Conservation (phyloP, 2,888 invertebrate species). For the Macrosoma leucophasiata region DNA sequence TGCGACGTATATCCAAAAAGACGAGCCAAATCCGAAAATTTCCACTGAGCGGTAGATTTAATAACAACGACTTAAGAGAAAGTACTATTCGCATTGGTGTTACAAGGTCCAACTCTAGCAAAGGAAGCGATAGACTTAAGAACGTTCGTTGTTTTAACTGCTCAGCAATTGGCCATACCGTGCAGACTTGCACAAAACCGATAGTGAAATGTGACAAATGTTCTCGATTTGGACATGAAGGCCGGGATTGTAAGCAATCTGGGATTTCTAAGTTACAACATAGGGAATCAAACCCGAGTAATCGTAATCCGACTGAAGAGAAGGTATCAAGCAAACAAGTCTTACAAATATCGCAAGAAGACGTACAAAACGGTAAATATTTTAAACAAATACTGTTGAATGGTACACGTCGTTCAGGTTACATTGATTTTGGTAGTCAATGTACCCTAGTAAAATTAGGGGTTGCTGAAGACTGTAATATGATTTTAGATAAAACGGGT, state of each 20-base stretch:
- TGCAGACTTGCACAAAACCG: constrained; percentile 4
- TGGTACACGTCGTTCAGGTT: constrained; percentile 3
- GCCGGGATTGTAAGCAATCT: background rate
- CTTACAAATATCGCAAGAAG: background rate
- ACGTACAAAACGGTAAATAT: constrained; percentile 12
- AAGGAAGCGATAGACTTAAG: background rate
- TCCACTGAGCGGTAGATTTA: background rate
- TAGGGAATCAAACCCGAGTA: background rate
- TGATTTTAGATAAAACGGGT: background rate
- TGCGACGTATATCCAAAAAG: constrained; percentile 8
- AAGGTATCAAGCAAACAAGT: background rate
- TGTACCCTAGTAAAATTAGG: constrained; percentile 12
- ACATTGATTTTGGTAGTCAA: constrained; percentile 21
- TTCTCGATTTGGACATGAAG: constrained; percentile 4
- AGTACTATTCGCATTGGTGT: background rate
- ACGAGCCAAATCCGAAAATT: background rate
- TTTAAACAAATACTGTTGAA: constrained; percentile 10
- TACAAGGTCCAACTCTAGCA: background rate
- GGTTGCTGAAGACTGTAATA: constrained; percentile 1
- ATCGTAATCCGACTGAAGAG: background rate
- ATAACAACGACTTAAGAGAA: background rate
- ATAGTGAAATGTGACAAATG: constrained; percentile 6
- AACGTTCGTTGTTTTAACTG: constrained; percentile 6
- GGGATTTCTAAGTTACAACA: background rate
- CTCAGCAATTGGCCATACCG: constrained; percentile 2